These are phyloP conservation scores for Campoletis raptor DNA, from an alignment of 2,888 invertebrate species.

Conservation along the genomic window DNA sequence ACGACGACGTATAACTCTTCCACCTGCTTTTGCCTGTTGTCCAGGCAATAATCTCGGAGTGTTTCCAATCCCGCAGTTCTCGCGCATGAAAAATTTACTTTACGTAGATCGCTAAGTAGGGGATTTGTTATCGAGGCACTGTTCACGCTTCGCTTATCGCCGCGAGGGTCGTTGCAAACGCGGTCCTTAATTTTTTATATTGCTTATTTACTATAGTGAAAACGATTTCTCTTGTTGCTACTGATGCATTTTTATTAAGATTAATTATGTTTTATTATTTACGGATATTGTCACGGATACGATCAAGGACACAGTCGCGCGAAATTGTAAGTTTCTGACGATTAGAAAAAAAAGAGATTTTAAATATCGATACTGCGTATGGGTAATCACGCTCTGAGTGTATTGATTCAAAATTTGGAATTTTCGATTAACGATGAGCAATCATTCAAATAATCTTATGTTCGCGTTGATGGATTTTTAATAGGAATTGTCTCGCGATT, in stretches of 20 bases:
- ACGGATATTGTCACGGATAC: slow-evolving; percentile 18
- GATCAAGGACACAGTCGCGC: background rate
- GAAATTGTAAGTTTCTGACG: background rate
- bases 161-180: slow-evolving; percentile 31
- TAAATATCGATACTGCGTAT: background rate
- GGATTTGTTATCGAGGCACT: background rate
- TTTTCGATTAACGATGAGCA: background rate
- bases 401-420: background rate
- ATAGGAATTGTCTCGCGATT: background rate
- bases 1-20: background rate
- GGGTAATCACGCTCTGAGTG: background rate
- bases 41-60: background rate
- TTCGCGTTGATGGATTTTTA: background rate
- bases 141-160: slow-evolving; percentile 27
- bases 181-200: background rate
- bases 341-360: background rate
- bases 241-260: background rate
- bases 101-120: slow-evolving; percentile 3
- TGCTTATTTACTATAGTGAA: background rate
- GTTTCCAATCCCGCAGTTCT: background rate
- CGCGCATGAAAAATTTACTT: slow-evolving; percentile 3
- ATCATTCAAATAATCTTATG: background rate
- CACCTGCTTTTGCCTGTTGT: slow-evolving; percentile 14
- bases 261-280: background rate
- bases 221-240: background rate